Percentiles rank a stretch among this genome's conserved stretches.
Conservation (phyloP, 64 coral and sea anemone genomes). For the Orbicella faveolata region DNA sequence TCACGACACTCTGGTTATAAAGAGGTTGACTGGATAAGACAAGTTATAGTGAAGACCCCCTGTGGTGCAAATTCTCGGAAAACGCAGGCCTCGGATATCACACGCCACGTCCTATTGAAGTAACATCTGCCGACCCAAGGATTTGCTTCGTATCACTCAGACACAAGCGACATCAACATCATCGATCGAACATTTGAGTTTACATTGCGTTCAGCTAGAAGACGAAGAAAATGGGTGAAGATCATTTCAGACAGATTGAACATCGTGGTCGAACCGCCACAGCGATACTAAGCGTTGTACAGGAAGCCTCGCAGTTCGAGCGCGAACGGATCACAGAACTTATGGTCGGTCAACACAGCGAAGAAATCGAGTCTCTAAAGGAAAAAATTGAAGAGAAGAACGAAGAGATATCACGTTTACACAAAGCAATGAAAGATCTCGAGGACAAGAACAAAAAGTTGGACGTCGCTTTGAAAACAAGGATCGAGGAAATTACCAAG, state of each 20-base stretch:
- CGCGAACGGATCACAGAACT: neutral
- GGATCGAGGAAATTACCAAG: constrained; percentile 19
- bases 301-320: neutral
- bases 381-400: constrained; percentile 36
- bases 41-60: neutral
- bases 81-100: neutral
- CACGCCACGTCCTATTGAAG: neutral
- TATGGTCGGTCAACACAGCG: constrained; percentile 6
- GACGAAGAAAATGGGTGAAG: neutral
- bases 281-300: neutral
- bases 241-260: neutral
- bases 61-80: constrained; percentile 1
- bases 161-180: neutral
- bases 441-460: constrained; percentile 47
- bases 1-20: too few species aligned
- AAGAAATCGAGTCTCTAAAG: constrained; percentile 4
- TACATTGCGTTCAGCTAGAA: neutral
- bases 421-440: constrained; percentile 21
- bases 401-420: constrained; percentile 18
- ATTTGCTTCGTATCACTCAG: neutral
- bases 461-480: constrained; percentile 23
- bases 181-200: neutral
- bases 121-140: neutral
- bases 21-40: too few species aligned
- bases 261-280: neutral